These are phyloP conservation scores for Drosophila oshimai DNA, from an alignment of 1,140 invertebrate genomes.

Conservation along the genomic window DNA sequence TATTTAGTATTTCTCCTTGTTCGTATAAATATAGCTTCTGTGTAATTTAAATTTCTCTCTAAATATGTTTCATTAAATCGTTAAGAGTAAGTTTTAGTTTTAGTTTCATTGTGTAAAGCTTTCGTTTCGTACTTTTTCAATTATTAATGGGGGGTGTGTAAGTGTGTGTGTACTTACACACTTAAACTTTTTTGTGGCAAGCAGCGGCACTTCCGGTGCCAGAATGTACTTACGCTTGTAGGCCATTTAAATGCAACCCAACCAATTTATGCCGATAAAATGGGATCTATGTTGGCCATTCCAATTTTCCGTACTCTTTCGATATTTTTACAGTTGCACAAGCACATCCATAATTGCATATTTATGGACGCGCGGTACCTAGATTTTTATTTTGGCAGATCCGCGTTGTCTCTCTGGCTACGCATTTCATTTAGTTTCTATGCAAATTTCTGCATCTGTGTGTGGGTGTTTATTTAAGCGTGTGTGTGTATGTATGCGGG, in stretches of 20 bases:
- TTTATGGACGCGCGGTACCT: slow-evolving; percentile 34
- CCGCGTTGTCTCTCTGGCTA: slow-evolving; percentile 46
- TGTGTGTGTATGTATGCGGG: slow-evolving; percentile 5
- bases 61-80: slow-evolving; percentile 10
- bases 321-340: slow-evolving; percentile 4
- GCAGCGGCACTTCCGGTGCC: neutral
- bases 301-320: neutral
- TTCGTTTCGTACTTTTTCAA: slow-evolving; percentile 34
- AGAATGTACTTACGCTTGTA: neutral
- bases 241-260: slow-evolving; percentile 16
- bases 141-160: slow-evolving; percentile 1
- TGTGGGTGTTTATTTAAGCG: slow-evolving; percentile 14
- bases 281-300: neutral
- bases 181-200: neutral
- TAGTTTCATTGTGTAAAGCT: slow-evolving; percentile 45
- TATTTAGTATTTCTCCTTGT: slow-evolving; percentile 4
- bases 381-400: slow-evolving; percentile 44
- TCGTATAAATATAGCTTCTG: slow-evolving; percentile 32
- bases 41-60: slow-evolving; percentile 11
- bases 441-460: slow-evolving; percentile 55
- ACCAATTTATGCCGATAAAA: neutral
- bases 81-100: slow-evolving; percentile 24
- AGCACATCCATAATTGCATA: slow-evolving; percentile 56
- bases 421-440: slow-evolving; percentile 57
- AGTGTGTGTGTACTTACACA: neutral